Evolutionary conservation across 2,113 vertebrate genomes (phyloP).

Genomic region (Halichoeres trimaculatus): DNA sequence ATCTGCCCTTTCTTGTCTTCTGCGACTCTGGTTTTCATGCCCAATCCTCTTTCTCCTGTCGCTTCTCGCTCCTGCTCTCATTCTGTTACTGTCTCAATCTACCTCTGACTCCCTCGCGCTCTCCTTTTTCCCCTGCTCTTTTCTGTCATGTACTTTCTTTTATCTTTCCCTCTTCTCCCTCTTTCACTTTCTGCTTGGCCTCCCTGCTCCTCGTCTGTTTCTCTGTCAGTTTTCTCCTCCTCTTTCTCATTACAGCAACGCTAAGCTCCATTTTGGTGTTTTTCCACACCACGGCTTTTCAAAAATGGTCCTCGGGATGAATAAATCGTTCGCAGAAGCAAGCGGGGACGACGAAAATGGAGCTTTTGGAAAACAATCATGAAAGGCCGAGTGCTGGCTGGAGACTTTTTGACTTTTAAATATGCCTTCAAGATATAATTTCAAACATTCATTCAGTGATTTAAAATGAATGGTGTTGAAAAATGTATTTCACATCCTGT

Average conservation of each 20-base stretch:
- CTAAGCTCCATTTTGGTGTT: background rate
- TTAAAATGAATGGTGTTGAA: too few species aligned
- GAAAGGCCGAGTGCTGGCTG: background rate
- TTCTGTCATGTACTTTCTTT: background rate
- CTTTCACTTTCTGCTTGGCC: background rate
- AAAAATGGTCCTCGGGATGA: background rate
- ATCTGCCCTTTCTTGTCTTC: constrained; percentile 70
- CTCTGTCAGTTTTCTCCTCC: background rate
- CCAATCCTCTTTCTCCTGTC: constrained; percentile 27
- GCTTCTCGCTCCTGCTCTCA: constrained; percentile 15
- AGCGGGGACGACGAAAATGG: background rate
- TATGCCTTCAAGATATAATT: too few species aligned
- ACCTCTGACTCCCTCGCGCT: background rate
- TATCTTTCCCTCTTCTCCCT: background rate
- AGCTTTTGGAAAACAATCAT: background rate
- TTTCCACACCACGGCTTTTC: background rate
- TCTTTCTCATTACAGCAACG: background rate
- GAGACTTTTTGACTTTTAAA: background rate
- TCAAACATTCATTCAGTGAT: background rate
- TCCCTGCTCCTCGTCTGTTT: background rate
- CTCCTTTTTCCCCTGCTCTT: background rate
- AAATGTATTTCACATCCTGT: too few species aligned
- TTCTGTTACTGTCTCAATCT: constrained; percentile 7
- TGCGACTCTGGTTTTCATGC: constrained; percentile 15
- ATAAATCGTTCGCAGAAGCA: background rate